A percentile compares a stretch with the other conserved stretches of the same genome.
These are phyloP conservation scores for Drosophila melanica DNA, from an alignment of 1,140 invertebrate species.

Conservation along the genomic window DNA sequence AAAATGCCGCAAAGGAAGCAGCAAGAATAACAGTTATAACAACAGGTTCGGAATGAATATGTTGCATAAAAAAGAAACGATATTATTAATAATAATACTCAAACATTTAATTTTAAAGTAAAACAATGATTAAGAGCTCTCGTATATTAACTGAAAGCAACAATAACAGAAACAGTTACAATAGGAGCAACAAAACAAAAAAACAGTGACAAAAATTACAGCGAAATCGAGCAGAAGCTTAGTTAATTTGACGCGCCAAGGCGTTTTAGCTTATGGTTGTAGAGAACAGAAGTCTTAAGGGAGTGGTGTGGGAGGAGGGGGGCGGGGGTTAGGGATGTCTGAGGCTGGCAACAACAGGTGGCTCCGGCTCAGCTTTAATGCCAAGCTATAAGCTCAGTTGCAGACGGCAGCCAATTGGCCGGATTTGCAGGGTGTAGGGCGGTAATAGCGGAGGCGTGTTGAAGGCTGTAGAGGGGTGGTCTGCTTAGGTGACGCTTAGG, in stretches of 20 bases:
- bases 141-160: neutral
- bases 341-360: constrained; percentile 45
- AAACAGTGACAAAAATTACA: neutral
- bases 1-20: too few species aligned
- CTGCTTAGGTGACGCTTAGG: constrained; percentile 34
- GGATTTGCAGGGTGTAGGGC: constrained; percentile 28
- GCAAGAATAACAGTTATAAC: too few species aligned
- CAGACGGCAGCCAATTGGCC: constrained; percentile 45
- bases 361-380: constrained; percentile 40
- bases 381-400: constrained; percentile 40
- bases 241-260: constrained; percentile 37
- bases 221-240: constrained; percentile 31
- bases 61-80: too few species aligned
- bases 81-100: too few species aligned
- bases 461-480: neutral
- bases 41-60: too few species aligned
- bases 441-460: neutral
- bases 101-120: too few species aligned
- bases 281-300: neutral
- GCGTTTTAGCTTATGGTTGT: constrained; percentile 9
- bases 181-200: neutral
- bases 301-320: neutral
- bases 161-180: neutral
- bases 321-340: neutral
- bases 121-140: neutral